Evolutionary conservation across 2,797 vertebrate genomes (phyloP).

Genomic region (Hydrophis major): DNA sequence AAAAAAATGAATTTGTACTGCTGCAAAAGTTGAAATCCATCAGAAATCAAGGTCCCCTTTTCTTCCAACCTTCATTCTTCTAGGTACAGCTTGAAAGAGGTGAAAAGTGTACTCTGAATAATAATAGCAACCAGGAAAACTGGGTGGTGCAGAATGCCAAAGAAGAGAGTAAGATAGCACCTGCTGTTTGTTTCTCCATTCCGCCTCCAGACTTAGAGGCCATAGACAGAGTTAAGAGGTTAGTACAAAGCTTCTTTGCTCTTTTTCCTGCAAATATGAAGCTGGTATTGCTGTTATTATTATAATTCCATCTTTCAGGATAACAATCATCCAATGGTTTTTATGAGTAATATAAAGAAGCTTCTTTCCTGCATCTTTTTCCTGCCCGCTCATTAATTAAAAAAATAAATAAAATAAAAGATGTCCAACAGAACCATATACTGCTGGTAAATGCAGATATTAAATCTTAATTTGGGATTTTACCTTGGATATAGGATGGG

Average conservation of each 20-base stretch:
- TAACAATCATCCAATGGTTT: not conserved
- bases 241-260: slow-evolving; percentile 35
- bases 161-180: slow-evolving; percentile 76
- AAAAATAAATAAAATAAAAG: not conserved
- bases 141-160: slow-evolving; percentile 79
- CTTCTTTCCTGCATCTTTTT: not conserved
- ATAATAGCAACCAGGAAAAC: slow-evolving; percentile 79
- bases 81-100: slow-evolving; percentile 82
- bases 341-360: not conserved
- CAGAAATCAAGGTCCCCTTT: not conserved
- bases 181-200: slow-evolving; percentile 87
- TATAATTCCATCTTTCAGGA: not conserved
- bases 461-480: not conserved
- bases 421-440: not conserved
- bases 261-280: not conserved
- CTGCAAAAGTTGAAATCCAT: not conserved
- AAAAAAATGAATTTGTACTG: not conserved
- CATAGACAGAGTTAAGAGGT: slow-evolving; percentile 82
- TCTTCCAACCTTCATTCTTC: not conserved
- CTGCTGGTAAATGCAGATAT: not conserved
- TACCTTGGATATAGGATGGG: not conserved
- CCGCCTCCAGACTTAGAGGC: slow-evolving; percentile 86
- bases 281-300: not conserved
- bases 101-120: slow-evolving; percentile 80
- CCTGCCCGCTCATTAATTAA: not conserved